Evolutionary conservation across 2,113 vertebrate genomes (phyloP), one percentile per base, ranked within the genome.

Genomic region (Turdus rufiventris): DNA sequence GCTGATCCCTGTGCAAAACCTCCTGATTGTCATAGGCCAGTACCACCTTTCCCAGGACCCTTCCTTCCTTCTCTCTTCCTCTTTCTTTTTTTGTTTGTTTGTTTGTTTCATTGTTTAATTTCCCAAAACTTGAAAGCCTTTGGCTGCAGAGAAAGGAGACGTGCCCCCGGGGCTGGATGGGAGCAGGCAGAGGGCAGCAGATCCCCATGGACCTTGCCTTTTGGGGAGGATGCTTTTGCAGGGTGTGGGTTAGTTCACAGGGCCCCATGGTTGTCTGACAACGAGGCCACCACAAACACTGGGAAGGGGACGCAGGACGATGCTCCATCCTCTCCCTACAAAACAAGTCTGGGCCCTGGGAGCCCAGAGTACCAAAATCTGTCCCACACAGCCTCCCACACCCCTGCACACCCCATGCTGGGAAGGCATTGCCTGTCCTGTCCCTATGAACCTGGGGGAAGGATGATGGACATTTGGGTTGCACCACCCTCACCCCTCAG

Each of bases 101-200:
- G 8, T 91, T 91, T 79, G 75, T 93, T 89, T 89, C 82, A 34
- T 92, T 89, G 73, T 89, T 89, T 89, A 77, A 91, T 89, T 96
- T 95, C 91, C 87, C 96, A 91, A 96, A 95, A 96, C 96, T 96
- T 96, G 96, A 96, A 96, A 95, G 96, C 96, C 93, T 94, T 81
- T 93, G 89, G 93, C 96, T 96, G 91, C 96, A 96, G 93, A 91
- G 85, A 95, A 94, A 72, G 80, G 73, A 92, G 73, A 86, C 0
- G 0, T 77, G 57, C 57, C 6, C 7, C 61, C 1, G 0, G 60
- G 73, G 53, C 3, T 1, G 34, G 61, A 84, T 60, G 73, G 61
- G 73, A 80, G 66, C 2, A 2, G 71, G 43, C 71, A 78, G 83
- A 85, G 85, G 48, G 74, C 3, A 2, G 78, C 70, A 81, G 61